Conservation (phyloP, 2,113 vertebrate genomes). For the Clarias magur region DNA sequence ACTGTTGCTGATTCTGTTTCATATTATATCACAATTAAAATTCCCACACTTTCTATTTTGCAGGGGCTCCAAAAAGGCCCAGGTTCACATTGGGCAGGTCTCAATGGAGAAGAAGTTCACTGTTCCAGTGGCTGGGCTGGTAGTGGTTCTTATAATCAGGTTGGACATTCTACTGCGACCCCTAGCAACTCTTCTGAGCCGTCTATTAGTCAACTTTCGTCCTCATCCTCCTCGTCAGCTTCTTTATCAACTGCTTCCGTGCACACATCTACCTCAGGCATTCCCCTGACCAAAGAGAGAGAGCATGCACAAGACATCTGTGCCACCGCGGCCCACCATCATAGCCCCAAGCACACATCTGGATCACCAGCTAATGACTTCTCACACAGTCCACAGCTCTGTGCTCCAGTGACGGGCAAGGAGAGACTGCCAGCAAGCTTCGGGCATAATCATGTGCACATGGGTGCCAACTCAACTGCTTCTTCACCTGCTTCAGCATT, state of each 20-base stretch:
- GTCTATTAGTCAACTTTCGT: conserved; percentile 35
- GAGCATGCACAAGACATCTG: conserved; percentile 24
- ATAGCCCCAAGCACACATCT: conserved; percentile 67
- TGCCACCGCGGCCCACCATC: conserved; percentile 58
- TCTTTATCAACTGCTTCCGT: conserved; percentile 73
- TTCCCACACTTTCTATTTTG: conserved; percentile 27
- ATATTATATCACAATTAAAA: neutral
- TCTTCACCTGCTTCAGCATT: conserved; percentile 91
- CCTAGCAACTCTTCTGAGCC: conserved; percentile 30
- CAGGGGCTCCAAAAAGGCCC: conserved; percentile 98
- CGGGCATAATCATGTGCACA: conserved; percentile 90
- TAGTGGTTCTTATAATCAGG: conserved; percentile 95
- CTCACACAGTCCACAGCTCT: conserved; percentile 99
- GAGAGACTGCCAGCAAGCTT: conserved; percentile 76
- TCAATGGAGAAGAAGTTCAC: conserved; percentile 95
- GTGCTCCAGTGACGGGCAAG: conserved; percentile 96
- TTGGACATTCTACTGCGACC: conserved; percentile 77
- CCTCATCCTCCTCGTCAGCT: conserved; percentile 1
- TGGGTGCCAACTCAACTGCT: conserved; percentile 77
- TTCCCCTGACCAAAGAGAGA: conserved; percentile 49
- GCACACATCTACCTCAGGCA: conserved; percentile 67
- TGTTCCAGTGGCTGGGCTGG: conserved; percentile 87
- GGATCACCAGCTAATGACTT: conserved; percentile 79
- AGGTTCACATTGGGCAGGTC: conserved; percentile 98
- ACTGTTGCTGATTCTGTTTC: neutral